Conservation (phyloP, 2,797 vertebrate genomes). For the Cephalopachus bancanus region DNA sequence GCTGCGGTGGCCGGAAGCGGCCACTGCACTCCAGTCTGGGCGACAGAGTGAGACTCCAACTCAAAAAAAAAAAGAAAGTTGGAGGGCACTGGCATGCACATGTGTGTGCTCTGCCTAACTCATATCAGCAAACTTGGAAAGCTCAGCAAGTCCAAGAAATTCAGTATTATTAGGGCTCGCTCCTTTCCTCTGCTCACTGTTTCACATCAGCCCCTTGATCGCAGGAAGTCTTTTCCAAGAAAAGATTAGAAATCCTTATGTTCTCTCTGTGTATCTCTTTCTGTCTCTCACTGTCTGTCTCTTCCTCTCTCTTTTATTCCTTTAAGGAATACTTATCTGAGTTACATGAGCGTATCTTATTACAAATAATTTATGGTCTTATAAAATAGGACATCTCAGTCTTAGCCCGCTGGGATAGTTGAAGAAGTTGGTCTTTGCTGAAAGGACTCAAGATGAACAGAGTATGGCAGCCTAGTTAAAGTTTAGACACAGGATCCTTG, state of each 20-base stretch:
- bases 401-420: not conserved
- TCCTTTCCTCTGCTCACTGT: not conserved
- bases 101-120: rapidly evolving
- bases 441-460: not conserved
- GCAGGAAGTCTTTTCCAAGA: not conserved
- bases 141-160: not conserved
- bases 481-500: not conserved
- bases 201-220: not conserved
- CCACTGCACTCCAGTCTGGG: too few relatives aligned
- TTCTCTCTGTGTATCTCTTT: not conserved
- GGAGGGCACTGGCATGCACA: too few relatives aligned
- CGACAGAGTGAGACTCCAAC: too few relatives aligned
- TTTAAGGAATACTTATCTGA: not conserved
- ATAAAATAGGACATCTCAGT: not conserved
- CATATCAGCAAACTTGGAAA: not conserved
- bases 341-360: not conserved
- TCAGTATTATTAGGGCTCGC: not conserved
- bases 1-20: too few relatives aligned
- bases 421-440: not conserved
- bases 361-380: not conserved
- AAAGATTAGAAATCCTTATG: not conserved
- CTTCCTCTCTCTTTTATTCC: not conserved
- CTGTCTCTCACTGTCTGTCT: not conserved
- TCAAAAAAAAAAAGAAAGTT: too few relatives aligned
- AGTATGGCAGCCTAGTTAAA: not conserved